Percentiles rank a stretch among this genome's conserved stretches.
phyloP scores from a whole-genome alignment of 1,140 invertebrate genomes.

The Pemphigus obesinymphae region DNA sequence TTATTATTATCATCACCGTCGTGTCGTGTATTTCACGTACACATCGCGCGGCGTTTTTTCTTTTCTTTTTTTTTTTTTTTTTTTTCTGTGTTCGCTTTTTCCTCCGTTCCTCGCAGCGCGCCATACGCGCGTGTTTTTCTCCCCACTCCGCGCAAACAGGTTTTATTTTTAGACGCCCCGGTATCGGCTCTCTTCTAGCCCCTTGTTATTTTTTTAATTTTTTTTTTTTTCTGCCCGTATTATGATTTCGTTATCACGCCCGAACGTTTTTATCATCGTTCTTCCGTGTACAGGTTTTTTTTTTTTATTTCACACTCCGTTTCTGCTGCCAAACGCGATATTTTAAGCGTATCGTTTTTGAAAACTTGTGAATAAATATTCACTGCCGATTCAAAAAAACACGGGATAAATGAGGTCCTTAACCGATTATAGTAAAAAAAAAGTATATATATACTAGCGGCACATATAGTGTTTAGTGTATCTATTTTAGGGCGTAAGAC shows the following conservation, averaged over 20 bases:
- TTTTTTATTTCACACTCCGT: too few species aligned
- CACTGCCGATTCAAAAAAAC: too few species aligned
- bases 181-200: background rate
- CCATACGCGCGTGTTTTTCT: background rate
- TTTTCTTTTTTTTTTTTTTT: background rate
- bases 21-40: background rate
- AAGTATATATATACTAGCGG: too few species aligned
- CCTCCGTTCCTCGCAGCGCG: background rate
- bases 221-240: background rate
- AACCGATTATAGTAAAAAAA: too few species aligned
- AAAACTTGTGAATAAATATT: too few species aligned
- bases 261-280: background rate
- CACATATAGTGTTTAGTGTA: too few species aligned
- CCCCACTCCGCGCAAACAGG: constrained; percentile 18
- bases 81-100: background rate
- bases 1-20: background rate
- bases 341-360: too few species aligned
- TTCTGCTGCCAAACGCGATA: too few species aligned
- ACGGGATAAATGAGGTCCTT: too few species aligned
- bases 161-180: constrained; percentile 37
- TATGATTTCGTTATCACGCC: background rate
- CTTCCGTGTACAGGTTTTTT: background rate
- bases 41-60: background rate
- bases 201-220: background rate
- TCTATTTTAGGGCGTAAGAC: too few species aligned